phyloP scores from a whole-genome alignment of 2,888 invertebrate species.

The Ophion costatus region DNA sequence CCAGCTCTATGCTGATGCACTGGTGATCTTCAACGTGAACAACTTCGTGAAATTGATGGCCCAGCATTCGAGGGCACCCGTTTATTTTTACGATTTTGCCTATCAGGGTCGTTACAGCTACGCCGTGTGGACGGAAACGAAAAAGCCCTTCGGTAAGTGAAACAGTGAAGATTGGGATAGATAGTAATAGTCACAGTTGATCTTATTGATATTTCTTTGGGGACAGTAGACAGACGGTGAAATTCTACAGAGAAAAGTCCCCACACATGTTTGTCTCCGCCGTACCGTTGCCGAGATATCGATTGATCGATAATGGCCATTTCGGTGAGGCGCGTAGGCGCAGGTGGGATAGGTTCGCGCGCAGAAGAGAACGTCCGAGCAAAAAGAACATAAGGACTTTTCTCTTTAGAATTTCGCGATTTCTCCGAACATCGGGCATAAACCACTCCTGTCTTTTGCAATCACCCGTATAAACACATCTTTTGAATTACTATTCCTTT shows the following conservation, averaged over 20 bases:
- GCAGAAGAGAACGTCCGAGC: no score
- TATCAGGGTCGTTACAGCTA: conserved; percentile 87
- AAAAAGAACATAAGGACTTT: no score
- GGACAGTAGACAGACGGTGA: background rate
- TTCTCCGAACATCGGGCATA: background rate
- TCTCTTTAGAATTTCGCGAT: no score
- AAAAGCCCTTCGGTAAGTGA: conserved; percentile 83
- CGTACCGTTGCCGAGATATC: background rate
- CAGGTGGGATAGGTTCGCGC: no score
- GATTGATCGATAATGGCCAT: background rate
- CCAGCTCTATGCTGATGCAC: conserved; percentile 85
- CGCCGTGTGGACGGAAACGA: conserved; percentile 84
- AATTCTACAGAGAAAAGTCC: background rate
- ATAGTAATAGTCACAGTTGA: background rate
- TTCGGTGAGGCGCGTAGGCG: background rate
- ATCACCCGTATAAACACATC: background rate
- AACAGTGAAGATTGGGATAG: background rate
- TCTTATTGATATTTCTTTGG: background rate
- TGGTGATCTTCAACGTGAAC: conserved; percentile 86
- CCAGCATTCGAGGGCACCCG: conserved; percentile 83
- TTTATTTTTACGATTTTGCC: conserved; percentile 87
- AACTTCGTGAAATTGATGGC: conserved; percentile 87
- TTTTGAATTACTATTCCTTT: background rate
- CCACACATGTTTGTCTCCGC: background rate
- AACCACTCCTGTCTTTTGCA: background rate